Evolutionary conservation across 2,113 vertebrate species (phyloP), one percentile per base, ranked within the genome.

Genomic region (Pelvicachromis taeniatus): DNA sequence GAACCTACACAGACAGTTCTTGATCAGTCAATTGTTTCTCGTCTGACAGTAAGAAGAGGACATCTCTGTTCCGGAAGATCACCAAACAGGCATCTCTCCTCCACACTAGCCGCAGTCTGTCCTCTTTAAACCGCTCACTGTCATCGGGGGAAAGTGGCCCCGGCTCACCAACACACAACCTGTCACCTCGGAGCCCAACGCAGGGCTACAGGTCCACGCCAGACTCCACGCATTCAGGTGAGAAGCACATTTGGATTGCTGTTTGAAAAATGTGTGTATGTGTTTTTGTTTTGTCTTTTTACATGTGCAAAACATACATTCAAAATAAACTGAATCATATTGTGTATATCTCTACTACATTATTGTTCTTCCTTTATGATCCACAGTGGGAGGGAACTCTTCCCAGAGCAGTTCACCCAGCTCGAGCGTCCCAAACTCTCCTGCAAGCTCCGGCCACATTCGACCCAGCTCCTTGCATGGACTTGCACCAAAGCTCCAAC

Each of bases 381-480:
- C 86, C 68, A 68, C 94, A 99, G 98, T 98, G 78, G 98, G 97
- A 40, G 98, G 97, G 10, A 98, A 96, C 93, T 99, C 98, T 8
- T 99, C 98, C 5, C 98, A 99, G 95, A 99, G 98, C 97, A 99
- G 98, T 94, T 99, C 98, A 53, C 98, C 98, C 59, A 97, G 97
- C 94, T 99, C 98, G 94, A 99, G 98, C 1, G 97, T 98, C 59
- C 98, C 98, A 21, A 98, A 99, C 94, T 99, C 98, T 77, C 98
- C 98, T 3, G 98, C 98, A 54, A 97, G 97, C 91, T 98, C 98
- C 1, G 98, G 97, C 9, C 98, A 99, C 90, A 98, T 99, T 92
- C 95, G 98, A n/a, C 98, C 98, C 87, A 99, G 98, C 90, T 99
- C 98, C 21, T 96, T 99, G 38, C 97, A 99, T 1, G 98, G 98